A percentile compares a stretch with the other conserved stretches of the same genome.
These are phyloP conservation scores for Dicaeum eximium DNA, from an alignment of 2,113 vertebrate species.

Conservation along the genomic window DNA sequence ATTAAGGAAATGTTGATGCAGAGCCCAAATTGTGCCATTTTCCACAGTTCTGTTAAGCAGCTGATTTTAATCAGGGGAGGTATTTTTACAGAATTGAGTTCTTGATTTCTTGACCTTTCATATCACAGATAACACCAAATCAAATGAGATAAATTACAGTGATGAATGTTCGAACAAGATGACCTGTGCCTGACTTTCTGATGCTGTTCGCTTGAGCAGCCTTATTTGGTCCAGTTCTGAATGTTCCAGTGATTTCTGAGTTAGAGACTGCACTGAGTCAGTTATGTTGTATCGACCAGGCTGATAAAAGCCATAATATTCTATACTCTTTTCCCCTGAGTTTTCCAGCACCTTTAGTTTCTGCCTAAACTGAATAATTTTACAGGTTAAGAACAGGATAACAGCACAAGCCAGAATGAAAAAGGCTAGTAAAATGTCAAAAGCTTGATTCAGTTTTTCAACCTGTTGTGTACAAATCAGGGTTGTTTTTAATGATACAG, in stretches of 20 bases:
- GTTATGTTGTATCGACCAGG: conserved; percentile 72
- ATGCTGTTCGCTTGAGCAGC: conserved; percentile 67
- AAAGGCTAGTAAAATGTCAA: conserved; percentile 78
- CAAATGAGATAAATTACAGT: conserved; percentile 43
- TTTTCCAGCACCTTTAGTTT: conserved; percentile 68
- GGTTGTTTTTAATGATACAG: conserved; percentile 65
- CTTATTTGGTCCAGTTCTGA: conserved; percentile 68
- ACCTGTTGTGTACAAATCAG: conserved; percentile 69
- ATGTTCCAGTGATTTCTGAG: conserved; percentile 40
- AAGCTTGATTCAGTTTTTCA: conserved; percentile 74
- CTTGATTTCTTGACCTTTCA: neutral
- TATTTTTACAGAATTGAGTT: neutral
- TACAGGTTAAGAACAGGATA: conserved; percentile 74
- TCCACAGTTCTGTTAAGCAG: neutral
- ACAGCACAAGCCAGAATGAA: conserved; percentile 77
- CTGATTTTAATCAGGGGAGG: neutral
- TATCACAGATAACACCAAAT: neutral
- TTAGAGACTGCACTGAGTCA: conserved; percentile 51
- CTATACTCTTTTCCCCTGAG: conserved; percentile 73
- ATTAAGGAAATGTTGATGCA: neutral
- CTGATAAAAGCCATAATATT: conserved; percentile 82
- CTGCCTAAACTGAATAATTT: conserved; percentile 72
- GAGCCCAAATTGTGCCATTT: neutral
- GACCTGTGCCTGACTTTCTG: conserved; percentile 77
- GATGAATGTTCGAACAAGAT: conserved; percentile 82